These are phyloP conservation scores for Harpagoxenus sublaevis DNA, from an alignment of 2,888 invertebrate genomes.

Conservation along the genomic window DNA sequence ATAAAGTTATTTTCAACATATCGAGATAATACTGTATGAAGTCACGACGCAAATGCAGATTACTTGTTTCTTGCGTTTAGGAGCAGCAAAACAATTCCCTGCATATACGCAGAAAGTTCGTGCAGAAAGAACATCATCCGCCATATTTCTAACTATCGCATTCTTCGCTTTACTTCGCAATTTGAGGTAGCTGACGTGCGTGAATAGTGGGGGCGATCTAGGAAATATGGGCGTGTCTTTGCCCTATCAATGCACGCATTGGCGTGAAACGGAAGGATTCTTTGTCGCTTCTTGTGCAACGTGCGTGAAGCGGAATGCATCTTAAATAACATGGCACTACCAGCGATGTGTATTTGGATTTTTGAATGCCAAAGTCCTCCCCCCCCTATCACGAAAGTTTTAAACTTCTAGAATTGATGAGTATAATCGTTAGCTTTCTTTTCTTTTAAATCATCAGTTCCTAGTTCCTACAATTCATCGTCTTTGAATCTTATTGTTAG, in stretches of 20 bases:
- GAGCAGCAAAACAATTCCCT: not conserved
- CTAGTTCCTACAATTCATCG: not conserved
- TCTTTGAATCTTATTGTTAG: not conserved
- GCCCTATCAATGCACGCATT: constrained; percentile 38
- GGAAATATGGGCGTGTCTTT: constrained; percentile 37
- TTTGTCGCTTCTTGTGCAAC: constrained; percentile 39
- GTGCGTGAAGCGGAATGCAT: constrained; percentile 30
- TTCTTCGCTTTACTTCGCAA: constrained; percentile 23
- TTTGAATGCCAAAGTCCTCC: not conserved
- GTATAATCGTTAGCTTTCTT: no score
- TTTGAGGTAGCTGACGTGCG: constrained; percentile 16
- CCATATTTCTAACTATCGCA: constrained; percentile 30
- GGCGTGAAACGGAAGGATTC: constrained; percentile 39
- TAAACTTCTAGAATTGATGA: not conserved
- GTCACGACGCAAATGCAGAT: not conserved
- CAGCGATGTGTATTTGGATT: not conserved
- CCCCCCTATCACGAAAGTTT: not conserved
- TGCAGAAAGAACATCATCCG: not conserved
- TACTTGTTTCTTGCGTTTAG: not conserved
- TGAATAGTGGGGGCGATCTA: constrained; percentile 23
- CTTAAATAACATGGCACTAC: constrained; percentile 21
- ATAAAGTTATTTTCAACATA: not conserved
- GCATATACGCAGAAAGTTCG: not conserved
- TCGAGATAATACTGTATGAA: not conserved
- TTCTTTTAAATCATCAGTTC: not conserved